Percentiles rank a stretch among this genome's conserved stretches.
Evolutionary conservation across 2,888 invertebrate species (phyloP).

Genomic region (Drosophila gaucha): DNA sequence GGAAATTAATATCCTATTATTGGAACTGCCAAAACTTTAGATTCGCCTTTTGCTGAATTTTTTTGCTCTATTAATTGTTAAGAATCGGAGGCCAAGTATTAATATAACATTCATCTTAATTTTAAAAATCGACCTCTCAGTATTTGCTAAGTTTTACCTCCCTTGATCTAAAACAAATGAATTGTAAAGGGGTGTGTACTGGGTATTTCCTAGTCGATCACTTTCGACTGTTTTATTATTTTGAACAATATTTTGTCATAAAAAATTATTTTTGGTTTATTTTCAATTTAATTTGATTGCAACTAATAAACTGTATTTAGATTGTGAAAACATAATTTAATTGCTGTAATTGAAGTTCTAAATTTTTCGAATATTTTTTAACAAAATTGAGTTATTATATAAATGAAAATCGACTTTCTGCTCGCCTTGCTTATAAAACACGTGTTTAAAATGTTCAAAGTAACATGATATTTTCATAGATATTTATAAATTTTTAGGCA

Average conservation of each 20-base stretch:
- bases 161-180: too few species aligned
- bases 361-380: conserved; percentile 1
- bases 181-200: too few species aligned
- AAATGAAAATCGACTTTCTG: not conserved
- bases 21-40: too few species aligned
- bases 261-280: not conserved
- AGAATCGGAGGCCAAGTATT: too few species aligned
- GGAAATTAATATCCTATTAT: too few species aligned
- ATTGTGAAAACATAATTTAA: conserved; percentile 21
- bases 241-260: conserved; percentile 2
- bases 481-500: conserved; percentile 11
- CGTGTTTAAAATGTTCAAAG: not conserved
- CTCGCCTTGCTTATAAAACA: not conserved
- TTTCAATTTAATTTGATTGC: conserved; percentile 24
- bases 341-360: conserved; percentile 15
- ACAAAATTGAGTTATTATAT: not conserved
- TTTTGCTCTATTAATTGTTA: too few species aligned
- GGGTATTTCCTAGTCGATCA: not conserved
- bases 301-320: conserved; percentile 22
- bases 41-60: too few species aligned
- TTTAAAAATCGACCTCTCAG: too few species aligned
- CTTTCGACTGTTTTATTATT: not conserved
- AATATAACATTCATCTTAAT: too few species aligned
- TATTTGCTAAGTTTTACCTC: too few species aligned
- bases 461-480: not conserved